Conservation (phyloP, 2,113 vertebrate genomes). For the Candoia aspera region DNA sequence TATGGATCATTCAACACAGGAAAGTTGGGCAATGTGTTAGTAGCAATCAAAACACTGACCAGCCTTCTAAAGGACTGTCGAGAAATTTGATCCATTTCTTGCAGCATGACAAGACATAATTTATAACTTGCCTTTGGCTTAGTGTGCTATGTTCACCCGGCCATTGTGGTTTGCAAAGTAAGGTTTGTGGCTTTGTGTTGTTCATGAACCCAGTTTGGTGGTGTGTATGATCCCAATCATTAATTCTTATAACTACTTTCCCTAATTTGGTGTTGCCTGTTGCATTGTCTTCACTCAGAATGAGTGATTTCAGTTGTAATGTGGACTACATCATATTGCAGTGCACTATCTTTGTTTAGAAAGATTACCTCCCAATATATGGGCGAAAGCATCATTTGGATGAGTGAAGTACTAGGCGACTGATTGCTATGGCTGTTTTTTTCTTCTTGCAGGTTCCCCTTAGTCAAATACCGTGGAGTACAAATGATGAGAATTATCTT, state of each 20-base stretch:
- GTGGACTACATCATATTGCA: background rate
- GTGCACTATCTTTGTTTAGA: background rate
- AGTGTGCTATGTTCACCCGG: background rate
- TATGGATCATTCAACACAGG: background rate
- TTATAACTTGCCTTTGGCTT: background rate
- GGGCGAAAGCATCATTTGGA: background rate
- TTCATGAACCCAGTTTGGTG: background rate
- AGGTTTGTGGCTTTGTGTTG: background rate
- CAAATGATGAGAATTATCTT: slow-evolving; percentile 74
- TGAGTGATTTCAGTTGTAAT: background rate
- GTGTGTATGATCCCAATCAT: background rate
- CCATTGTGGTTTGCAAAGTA: background rate
- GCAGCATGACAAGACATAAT: background rate
- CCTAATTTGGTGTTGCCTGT: background rate
- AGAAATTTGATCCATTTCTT: background rate
- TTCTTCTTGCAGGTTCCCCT: slow-evolving; percentile 61
- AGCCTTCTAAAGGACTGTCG: background rate
- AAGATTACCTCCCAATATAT: background rate
- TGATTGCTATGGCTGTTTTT: background rate
- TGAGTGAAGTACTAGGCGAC: background rate
- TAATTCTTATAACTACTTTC: background rate
- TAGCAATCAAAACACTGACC: background rate
- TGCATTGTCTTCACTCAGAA: background rate
- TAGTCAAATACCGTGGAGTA: slow-evolving; percentile 62
- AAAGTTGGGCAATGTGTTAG: background rate